phyloP scores from a whole-genome alignment of 2,888 invertebrate species.

The Metalampra italica region DNA sequence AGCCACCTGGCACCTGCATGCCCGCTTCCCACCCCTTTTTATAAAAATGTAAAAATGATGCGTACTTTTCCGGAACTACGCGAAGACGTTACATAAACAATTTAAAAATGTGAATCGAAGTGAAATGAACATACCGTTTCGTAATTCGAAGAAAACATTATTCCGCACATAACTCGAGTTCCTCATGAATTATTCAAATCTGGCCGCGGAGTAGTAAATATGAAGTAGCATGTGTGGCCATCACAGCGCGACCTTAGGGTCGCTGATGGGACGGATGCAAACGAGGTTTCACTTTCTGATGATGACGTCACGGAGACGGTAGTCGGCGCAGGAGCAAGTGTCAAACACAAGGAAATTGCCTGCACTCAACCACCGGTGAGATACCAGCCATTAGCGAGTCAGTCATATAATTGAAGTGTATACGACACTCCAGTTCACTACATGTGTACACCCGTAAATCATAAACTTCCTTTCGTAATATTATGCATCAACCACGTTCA shows the following conservation, averaged over 20 bases:
- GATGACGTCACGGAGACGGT: neutral
- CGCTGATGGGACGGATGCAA: constrained; percentile 1
- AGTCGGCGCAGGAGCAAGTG: neutral
- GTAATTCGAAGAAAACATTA: constrained; percentile 4
- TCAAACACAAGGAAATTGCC: neutral
- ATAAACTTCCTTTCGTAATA: no score
- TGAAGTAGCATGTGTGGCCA: neutral
- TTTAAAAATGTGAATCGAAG: neutral
- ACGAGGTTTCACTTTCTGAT: constrained; percentile 6
- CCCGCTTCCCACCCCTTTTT: no score
- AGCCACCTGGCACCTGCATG: no score
- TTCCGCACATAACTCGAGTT: neutral
- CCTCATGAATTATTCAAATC: neutral
- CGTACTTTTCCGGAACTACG: no score
- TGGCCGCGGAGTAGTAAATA: neutral
- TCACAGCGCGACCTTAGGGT: neutral
- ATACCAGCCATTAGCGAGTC: no score
- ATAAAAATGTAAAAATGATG: no score
- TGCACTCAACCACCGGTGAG: neutral
- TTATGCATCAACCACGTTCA: no score
- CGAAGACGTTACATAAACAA: no score
- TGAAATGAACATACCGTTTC: neutral
- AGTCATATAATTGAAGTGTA: no score
- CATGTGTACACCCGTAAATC: no score
- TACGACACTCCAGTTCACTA: no score